Percentiles rank a stretch among this genome's conserved stretches.
These are phyloP conservation scores for Ophion ventricosus DNA, from an alignment of 2,888 invertebrate species.

Conservation along the genomic window DNA sequence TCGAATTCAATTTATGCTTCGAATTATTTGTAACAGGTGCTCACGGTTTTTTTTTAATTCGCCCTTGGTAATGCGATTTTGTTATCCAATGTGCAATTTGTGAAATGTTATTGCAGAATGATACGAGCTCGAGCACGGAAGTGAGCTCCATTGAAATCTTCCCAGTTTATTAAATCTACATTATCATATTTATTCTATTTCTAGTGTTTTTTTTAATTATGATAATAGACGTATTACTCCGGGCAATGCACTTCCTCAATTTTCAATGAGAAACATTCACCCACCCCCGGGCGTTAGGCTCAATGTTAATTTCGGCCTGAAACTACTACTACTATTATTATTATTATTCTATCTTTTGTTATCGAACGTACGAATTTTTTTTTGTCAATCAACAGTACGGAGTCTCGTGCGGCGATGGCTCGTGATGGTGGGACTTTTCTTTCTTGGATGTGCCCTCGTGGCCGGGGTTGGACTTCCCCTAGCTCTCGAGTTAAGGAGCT, in stretches of 20 bases:
- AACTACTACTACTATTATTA: not conserved
- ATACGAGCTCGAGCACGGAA: not conserved
- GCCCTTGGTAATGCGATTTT: not conserved
- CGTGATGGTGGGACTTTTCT: slow-evolving; percentile 79
- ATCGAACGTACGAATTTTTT: not conserved
- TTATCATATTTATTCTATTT: not conserved
- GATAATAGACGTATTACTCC: too few relatives aligned
- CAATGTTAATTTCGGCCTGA: too few relatives aligned
- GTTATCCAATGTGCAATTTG: not conserved
- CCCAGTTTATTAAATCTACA: not conserved
- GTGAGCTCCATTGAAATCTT: not conserved
- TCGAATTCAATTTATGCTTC: not conserved
- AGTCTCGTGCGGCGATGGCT: slow-evolving; percentile 77
- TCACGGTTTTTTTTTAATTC: not conserved
- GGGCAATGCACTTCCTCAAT: too few relatives aligned
- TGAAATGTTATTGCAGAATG: not conserved
- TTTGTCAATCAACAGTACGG: slow-evolving; percentile 36
- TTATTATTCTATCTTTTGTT: not conserved
- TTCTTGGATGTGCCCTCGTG: slow-evolving; percentile 81
- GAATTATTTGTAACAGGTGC: not conserved
- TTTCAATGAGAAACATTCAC: too few relatives aligned
- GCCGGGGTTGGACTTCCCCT: slow-evolving; percentile 84
- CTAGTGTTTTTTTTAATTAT: too few relatives aligned
- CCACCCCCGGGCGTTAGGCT: too few relatives aligned
- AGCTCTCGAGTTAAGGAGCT: slow-evolving; percentile 85